These are phyloP conservation scores for Pogonomyrmex californicus DNA, from an alignment of 1,140 invertebrate species.

Conservation along the genomic window DNA sequence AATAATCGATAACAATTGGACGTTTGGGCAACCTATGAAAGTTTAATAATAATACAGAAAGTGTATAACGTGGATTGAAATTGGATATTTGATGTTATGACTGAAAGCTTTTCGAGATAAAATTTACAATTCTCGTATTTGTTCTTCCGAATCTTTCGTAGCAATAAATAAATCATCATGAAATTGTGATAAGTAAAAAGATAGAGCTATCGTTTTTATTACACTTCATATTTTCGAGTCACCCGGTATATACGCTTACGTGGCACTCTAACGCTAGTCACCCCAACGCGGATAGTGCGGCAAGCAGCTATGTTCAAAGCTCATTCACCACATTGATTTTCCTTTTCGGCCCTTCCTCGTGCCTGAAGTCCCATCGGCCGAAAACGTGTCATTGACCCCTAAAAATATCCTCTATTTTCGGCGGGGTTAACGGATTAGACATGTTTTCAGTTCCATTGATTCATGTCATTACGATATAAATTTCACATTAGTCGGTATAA, in stretches of 20 bases:
- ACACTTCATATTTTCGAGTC: conserved; percentile 75
- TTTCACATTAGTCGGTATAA: not conserved
- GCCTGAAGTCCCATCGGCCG: conserved; percentile 73
- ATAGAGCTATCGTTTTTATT: conserved; percentile 40
- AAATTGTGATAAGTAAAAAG: not conserved
- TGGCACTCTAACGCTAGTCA: conserved; percentile 80
- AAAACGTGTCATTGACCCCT: conserved; percentile 79
- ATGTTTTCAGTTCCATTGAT: not conserved
- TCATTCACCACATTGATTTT: conserved; percentile 84
- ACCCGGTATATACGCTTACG: conserved; percentile 82
- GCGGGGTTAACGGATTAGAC: conserved; percentile 33
- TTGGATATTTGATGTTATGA: not conserved
- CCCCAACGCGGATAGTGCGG: conserved; percentile 78
- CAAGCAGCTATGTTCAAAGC: conserved; percentile 78
- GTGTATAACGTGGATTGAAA: not conserved
- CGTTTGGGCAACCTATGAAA: not conserved
- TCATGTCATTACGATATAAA: conserved; percentile 5
- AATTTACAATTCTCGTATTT: not conserved
- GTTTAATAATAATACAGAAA: not conserved
- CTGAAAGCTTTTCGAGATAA: not conserved
- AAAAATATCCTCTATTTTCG: conserved; percentile 74
- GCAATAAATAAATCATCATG: no score
- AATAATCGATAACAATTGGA: not conserved
- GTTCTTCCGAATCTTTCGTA: not conserved
- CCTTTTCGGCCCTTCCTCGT: conserved; percentile 78